Percentiles rank a stretch among this genome's conserved stretches.
Conservation (phyloP, 2,113 vertebrate genomes). For the Sinosuthora webbiana region DNA sequence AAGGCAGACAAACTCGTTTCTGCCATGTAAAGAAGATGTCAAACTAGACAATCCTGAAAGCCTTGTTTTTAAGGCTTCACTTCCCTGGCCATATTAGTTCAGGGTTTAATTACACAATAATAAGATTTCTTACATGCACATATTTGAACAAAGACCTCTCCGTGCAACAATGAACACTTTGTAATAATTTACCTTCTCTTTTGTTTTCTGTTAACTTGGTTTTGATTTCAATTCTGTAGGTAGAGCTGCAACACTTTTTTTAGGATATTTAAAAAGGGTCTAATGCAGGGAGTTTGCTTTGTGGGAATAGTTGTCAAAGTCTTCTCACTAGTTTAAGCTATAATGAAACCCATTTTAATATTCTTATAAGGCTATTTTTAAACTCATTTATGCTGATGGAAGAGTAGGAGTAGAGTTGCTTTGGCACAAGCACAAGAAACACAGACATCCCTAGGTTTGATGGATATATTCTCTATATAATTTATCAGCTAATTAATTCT, state of each 20-base stretch:
- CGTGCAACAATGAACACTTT: background rate
- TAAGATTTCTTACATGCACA: background rate
- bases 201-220: background rate
- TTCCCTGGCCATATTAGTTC: background rate
- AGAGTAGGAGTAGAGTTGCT: background rate
- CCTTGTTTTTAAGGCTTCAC: slow-evolving; percentile 16
- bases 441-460: background rate
- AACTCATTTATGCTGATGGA: background rate
- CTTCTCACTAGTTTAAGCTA: background rate
- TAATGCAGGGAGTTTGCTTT: background rate
- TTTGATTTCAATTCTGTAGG: background rate
- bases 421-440: background rate
- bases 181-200: background rate
- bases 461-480: background rate
- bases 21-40: background rate
- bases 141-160: slow-evolving; percentile 6
- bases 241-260: background rate
- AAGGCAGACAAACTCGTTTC: slow-evolving; percentile 8
- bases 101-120: slow-evolving; percentile 7
- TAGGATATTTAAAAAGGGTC: background rate
- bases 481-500: background rate
- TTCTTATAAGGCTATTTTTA: slow-evolving; percentile 28
- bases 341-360: slow-evolving; percentile 21
- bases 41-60: slow-evolving; percentile 49
- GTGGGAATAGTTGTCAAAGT: background rate